phyloP scores from a whole-genome alignment of 2,113 vertebrate genomes.

The Synchiropus splendidus region DNA sequence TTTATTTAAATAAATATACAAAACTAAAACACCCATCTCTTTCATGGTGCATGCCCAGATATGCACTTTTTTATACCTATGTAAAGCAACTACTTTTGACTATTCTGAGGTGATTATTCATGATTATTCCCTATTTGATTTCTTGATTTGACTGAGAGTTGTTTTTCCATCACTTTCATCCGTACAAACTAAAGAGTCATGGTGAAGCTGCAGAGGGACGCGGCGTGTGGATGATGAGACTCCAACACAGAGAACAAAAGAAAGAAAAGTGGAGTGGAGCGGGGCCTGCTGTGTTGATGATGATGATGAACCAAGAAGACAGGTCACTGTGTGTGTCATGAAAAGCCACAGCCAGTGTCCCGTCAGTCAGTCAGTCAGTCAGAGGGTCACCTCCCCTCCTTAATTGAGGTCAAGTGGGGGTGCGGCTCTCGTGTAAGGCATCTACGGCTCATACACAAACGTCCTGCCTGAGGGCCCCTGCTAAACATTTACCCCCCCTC shows the following conservation, averaged over 20 bases:
- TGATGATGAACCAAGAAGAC: conserved; percentile 23
- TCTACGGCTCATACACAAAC: conserved; percentile 6
- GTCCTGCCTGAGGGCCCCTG: conserved; percentile 26
- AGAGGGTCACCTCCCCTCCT: conserved; percentile 36
- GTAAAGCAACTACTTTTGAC: too few species aligned
- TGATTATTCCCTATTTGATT: too few species aligned
- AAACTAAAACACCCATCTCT: too few species aligned
- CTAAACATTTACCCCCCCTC: conserved; percentile 43
- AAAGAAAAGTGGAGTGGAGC: conserved; percentile 13
- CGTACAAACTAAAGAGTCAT: too few species aligned
- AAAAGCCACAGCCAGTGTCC: conserved; percentile 50
- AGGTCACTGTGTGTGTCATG: conserved; percentile 41
- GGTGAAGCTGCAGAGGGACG: too few species aligned
- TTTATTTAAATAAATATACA: too few species aligned
- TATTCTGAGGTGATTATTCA: too few species aligned
- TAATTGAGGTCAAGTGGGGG: conserved; percentile 48
- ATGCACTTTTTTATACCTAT: too few species aligned
- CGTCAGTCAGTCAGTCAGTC: conserved; percentile 28
- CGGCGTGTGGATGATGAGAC: too few species aligned
- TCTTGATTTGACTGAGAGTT: too few species aligned
- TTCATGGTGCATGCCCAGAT: too few species aligned
- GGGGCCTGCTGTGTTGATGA: conserved; percentile 18
- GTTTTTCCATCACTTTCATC: too few species aligned
- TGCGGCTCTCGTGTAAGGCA: conserved; percentile 4
- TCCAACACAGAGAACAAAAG: conserved; percentile 30